Evolutionary conservation across 2,888 invertebrate genomes (phyloP).

Genomic region (Hylaea fasciaria): DNA sequence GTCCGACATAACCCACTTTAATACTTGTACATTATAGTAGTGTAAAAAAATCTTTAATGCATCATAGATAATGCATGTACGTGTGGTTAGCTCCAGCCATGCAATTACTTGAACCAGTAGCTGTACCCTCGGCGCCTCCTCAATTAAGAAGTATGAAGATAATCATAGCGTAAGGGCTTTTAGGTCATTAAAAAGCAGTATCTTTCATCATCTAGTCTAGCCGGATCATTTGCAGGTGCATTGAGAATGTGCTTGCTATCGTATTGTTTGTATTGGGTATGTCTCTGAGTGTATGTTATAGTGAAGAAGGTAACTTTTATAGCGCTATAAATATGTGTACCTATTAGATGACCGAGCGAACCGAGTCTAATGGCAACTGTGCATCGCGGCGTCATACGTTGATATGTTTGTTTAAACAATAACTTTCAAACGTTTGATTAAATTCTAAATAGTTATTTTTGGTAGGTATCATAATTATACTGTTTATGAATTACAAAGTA

Average conservation of each 20-base stretch:
- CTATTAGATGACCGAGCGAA: too few relatives aligned
- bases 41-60: constrained; percentile 15
- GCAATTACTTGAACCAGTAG: constrained; percentile 46
- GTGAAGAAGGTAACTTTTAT: not conserved
- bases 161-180: constrained; percentile 48
- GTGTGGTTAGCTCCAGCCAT: constrained; percentile 32
- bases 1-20: too few relatives aligned
- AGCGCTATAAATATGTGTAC: not conserved
- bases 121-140: constrained; percentile 46
- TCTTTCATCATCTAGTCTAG: constrained; percentile 44
- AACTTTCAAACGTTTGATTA: too few relatives aligned
- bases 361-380: too few relatives aligned
- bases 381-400: too few relatives aligned
- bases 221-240: constrained; percentile 18
- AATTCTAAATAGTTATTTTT: too few relatives aligned
- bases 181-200: constrained; percentile 48
- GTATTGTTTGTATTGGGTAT: not conserved
- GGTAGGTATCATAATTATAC: too few relatives aligned
- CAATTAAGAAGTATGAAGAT: constrained; percentile 48
- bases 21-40: too few relatives aligned
- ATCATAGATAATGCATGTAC: constrained; percentile 37
- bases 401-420: too few relatives aligned
- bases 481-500: too few relatives aligned
- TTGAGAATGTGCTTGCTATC: constrained; percentile 12
- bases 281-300: not conserved